Conservation (phyloP, 2,888 invertebrate genomes). For the Elmis aenea region DNA sequence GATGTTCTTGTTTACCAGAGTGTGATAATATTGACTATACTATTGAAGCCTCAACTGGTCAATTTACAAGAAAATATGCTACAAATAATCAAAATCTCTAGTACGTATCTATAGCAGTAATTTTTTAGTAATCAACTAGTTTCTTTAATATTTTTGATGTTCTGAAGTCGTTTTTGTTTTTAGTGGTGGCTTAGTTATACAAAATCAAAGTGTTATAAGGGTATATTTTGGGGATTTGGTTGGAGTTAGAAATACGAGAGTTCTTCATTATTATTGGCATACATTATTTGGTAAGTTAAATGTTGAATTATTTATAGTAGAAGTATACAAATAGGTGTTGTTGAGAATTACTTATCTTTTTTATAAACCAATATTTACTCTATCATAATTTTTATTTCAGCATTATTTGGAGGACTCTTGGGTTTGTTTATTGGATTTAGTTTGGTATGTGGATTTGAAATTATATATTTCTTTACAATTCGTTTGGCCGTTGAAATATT, state of each 20-base stretch:
- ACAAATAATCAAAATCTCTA: conserved; percentile 48
- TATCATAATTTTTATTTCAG: conserved; percentile 46
- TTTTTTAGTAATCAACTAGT: conserved; percentile 5
- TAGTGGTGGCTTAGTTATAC: conserved; percentile 40
- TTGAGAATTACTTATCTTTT: neutral
- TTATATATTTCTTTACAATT: conserved; percentile 58
- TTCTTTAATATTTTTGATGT: too few species aligned
- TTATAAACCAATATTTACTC: neutral
- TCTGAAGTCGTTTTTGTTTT: conserved; percentile 12
- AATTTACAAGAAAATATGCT: conserved; percentile 47
- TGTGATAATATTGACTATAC: conserved; percentile 60
- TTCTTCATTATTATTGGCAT: conserved; percentile 65
- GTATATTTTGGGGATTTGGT: conserved; percentile 64
- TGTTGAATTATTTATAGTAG: neutral
- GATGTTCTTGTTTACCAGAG: conserved; percentile 53
- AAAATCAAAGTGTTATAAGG: conserved; percentile 56
- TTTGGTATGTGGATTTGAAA: conserved; percentile 61
- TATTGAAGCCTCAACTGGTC: conserved; percentile 59
- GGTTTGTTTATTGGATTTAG: conserved; percentile 68
- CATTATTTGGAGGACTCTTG: conserved; percentile 65
- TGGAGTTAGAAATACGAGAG: conserved; percentile 60
- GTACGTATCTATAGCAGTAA: conserved; percentile 43
- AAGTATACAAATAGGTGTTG: neutral
- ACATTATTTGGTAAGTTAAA: conserved; percentile 57
- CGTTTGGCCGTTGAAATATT: conserved; percentile 27